A percentile compares a stretch with the other conserved stretches of the same genome.
Evolutionary conservation across 2,113 vertebrate genomes (phyloP).

Genomic region (Struthio camelus): DNA sequence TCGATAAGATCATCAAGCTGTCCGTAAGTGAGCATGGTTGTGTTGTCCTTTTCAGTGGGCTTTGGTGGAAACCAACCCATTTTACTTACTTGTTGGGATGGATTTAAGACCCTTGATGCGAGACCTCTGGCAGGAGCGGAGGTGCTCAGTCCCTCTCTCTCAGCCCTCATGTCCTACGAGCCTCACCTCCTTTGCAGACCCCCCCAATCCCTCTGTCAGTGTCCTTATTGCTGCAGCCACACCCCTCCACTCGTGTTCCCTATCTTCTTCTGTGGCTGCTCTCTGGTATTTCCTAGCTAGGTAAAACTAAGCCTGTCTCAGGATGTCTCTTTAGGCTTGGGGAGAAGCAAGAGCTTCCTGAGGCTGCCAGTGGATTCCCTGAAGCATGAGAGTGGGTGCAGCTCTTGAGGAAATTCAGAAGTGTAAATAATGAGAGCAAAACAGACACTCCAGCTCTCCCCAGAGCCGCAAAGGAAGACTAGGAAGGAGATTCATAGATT

Average conservation of each 20-base stretch:
- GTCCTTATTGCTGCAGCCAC: background rate
- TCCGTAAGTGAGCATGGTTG: conserved; percentile 83
- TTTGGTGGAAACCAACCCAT: fast-evolving
- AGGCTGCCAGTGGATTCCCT: background rate
- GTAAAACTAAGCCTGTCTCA: background rate
- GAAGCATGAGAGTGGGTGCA: background rate
- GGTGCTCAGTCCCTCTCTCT: too few species aligned
- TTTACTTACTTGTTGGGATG: fast-evolving
- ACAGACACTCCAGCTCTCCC: background rate
- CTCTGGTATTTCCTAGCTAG: background rate
- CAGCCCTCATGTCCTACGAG: background rate
- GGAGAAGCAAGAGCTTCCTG: background rate
- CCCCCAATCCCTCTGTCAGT: fast-evolving
- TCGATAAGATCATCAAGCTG: conserved; percentile 96
- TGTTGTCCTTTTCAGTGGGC: fast-evolving
- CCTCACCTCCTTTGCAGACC: background rate
- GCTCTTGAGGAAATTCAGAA: background rate
- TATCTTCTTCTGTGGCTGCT: fast-evolving
- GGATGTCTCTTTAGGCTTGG: background rate
- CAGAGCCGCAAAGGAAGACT: too few species aligned
- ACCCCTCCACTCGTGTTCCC: fast-evolving
- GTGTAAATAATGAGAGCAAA: background rate
- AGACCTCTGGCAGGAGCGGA: background rate
- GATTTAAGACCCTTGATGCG: background rate
- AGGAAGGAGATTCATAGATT: background rate